Evolutionary conservation across 2,113 vertebrate species (phyloP), one percentile per base, ranked within the genome.

Genomic region (Apeltes quadracus): DNA sequence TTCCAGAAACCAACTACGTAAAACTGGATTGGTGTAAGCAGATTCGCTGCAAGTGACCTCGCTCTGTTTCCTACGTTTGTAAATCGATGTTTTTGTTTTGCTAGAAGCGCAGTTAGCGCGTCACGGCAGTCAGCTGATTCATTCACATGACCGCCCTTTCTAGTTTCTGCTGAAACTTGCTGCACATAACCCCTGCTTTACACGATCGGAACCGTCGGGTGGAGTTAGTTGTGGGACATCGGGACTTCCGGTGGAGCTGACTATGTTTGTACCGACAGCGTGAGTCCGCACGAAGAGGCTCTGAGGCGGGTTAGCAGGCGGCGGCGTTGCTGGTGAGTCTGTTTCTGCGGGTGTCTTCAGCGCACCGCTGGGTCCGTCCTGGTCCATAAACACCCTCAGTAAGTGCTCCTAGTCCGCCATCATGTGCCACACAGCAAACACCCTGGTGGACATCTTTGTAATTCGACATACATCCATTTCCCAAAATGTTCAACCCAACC

Each of bases 61-160:
- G 4, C 20, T 5, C 14, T 0, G 11, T 1, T 0, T 10, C 0
- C 2, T 29, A 1, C 9, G 13, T 68, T 64, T 76, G 36, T 48
- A 39, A 0, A 72, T 64, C 50, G 3, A 48, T n/a, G 1, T 22
- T 0, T 29, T 4, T 51, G 61, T 38, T 66, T 10, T 2, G 4
- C 32, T 34, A 9, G 11, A 11, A 20, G 5, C 27, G 25, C 18
- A 18, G 3, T 6, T 4, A 44, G 4, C 13, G 14, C 13, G 15
- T 15, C 41, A 25, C 51, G 15, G 0, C 46, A 43, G 80, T 90
- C 92, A 93, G 90, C 90, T 93, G 92, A 91, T 41, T 44, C 5
- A 16, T 38, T 91, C 92, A 93, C 89, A 85, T 92, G 90, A 93
- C 85, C 57, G 4, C 54, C 29, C n/a, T 55, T 53, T 61, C 13